These are phyloP conservation scores for Pica pica DNA, from an alignment of 2,113 vertebrate genomes.

Conservation along the genomic window DNA sequence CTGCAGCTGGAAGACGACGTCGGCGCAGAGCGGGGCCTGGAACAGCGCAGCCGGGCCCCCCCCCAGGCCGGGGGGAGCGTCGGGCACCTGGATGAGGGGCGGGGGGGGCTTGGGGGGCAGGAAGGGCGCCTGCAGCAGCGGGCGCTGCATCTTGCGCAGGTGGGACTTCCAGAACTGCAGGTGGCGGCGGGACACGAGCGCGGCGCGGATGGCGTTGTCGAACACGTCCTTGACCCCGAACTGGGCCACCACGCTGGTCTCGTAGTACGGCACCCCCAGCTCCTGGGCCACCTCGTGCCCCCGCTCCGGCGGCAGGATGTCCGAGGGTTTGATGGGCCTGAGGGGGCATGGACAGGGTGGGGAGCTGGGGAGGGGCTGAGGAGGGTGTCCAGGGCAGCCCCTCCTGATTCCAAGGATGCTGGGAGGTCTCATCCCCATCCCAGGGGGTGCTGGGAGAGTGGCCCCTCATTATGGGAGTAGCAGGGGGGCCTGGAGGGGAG, in stretches of 20 bases:
- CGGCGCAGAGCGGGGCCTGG: slow-evolving; percentile 79
- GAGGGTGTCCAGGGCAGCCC: neutral
- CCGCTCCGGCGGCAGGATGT: slow-evolving; percentile 85
- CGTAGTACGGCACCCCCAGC: slow-evolving; percentile 87
- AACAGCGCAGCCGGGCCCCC: slow-evolving; percentile 80
- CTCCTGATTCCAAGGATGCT: neutral
- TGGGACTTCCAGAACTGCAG: slow-evolving; percentile 94
- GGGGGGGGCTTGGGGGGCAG: slow-evolving; percentile 85
- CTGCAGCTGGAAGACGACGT: slow-evolving; percentile 83
- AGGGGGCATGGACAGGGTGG: fast-evolving
- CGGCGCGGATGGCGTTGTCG: slow-evolving; percentile 89
- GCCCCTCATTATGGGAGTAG: too few species aligned
- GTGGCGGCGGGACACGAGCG: slow-evolving; percentile 87
- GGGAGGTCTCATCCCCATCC: neutral
- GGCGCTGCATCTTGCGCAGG: slow-evolving; percentile 85
- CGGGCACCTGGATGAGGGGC: slow-evolving; percentile 81
- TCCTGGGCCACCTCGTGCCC: slow-evolving; percentile 91
- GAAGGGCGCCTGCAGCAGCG: slow-evolving; percentile 85
- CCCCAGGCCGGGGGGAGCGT: slow-evolving; percentile 66
- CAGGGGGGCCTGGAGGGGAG: neutral
- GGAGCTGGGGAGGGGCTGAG: neutral
- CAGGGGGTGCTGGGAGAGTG: neutral
- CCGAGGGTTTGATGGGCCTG: slow-evolving; percentile 88
- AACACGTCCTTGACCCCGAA: slow-evolving; percentile 92
- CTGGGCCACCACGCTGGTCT: slow-evolving; percentile 90